These are phyloP conservation scores for Dicerorhinus sumatrensis DNA, from an alignment of 2,113 vertebrate genomes.

Conservation along the genomic window DNA sequence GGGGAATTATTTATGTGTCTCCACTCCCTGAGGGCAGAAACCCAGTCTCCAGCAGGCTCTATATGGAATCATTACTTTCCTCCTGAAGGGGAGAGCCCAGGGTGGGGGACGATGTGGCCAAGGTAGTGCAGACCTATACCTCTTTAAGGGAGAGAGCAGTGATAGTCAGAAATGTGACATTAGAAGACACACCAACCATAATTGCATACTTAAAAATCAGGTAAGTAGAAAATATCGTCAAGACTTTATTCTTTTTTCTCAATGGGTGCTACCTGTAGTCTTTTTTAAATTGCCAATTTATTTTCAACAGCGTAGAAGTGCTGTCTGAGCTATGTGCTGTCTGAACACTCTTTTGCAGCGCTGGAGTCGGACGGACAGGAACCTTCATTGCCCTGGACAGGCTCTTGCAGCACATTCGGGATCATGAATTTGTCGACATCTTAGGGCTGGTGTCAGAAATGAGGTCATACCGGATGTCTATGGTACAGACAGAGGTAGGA, in stretches of 20 bases:
- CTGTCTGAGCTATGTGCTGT: neutral
- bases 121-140: neutral
- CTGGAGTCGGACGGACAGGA: slow-evolving; percentile 96
- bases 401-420: slow-evolving; percentile 95
- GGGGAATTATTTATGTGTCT: neutral
- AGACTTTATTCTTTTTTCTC: neutral
- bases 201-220: neutral
- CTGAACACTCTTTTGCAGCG: slow-evolving; percentile 85
- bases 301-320: neutral
- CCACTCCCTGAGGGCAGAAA: neutral
- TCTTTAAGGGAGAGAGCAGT: neutral
- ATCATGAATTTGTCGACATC: slow-evolving; percentile 95
- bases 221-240: neutral
- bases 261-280: accelerated
- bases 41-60: neutral
- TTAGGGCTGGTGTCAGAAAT: slow-evolving; percentile 96
- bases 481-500: slow-evolving; percentile 98
- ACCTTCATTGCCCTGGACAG: slow-evolving; percentile 98
- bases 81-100: neutral
- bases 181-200: neutral
- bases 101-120: no score
- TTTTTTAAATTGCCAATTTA: accelerated
- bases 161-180: neutral
- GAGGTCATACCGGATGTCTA: slow-evolving; percentile 96
- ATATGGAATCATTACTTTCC: neutral